Percentiles rank a stretch among this genome's conserved stretches.
Evolutionary conservation across 2,797 vertebrate species (phyloP).

Genomic region (Sebastes alutus): DNA sequence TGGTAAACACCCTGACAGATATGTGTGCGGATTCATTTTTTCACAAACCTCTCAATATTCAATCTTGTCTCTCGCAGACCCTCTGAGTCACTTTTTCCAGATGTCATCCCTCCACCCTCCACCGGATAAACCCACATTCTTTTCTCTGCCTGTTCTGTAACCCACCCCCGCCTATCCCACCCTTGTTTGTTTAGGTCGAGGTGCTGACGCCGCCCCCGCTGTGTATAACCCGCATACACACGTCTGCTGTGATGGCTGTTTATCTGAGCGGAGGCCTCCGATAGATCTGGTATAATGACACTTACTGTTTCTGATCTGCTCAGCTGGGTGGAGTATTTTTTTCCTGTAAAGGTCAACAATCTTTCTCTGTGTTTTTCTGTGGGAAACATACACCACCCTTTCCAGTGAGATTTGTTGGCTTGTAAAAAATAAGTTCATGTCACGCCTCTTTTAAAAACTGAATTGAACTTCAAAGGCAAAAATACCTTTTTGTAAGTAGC

Average conservation of each 20-base stretch:
- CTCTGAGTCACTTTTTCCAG: too few species aligned
- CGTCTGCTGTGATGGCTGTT: constrained; percentile 21
- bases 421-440: neutral
- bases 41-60: too few species aligned
- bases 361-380: neutral
- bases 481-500: neutral
- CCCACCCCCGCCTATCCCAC: accelerated
- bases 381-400: neutral
- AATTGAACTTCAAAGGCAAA: neutral
- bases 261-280: neutral
- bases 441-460: neutral
- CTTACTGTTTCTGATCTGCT: neutral
- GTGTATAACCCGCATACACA: neutral
- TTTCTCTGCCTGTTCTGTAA: neutral
- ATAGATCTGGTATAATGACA: constrained; percentile 18
- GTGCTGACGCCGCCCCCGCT: neutral
- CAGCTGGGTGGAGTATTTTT: neutral
- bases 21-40: too few species aligned
- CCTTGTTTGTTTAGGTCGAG: neutral
- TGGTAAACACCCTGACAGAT: too few species aligned
- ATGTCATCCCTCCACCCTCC: too few species aligned
- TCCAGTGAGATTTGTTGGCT: neutral
- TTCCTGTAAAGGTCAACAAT: neutral
- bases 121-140: too few species aligned
- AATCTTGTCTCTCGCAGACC: too few species aligned